These are phyloP conservation scores for Sternotherus odoratus DNA, from an alignment of 2,797 vertebrate genomes.

Conservation along the genomic window DNA sequence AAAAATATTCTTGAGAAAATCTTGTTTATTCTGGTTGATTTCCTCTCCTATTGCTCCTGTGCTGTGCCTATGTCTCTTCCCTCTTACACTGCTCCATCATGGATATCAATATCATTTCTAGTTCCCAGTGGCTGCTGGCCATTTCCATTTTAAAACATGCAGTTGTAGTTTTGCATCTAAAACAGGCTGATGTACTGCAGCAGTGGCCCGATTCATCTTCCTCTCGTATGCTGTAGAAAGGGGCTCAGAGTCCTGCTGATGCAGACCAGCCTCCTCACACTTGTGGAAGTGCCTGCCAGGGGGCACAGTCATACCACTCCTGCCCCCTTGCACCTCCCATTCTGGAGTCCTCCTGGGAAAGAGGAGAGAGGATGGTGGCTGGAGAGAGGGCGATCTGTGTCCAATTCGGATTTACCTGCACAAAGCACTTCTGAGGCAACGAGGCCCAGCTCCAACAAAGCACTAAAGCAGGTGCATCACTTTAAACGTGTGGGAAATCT, in stretches of 20 bases:
- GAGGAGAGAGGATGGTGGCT: neutral
- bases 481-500: neutral
- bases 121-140: neutral
- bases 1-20: neutral
- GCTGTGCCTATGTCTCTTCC: neutral
- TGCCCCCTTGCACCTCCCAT: rapidly evolving
- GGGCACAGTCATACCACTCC: rapidly evolving
- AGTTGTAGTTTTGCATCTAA: neutral
- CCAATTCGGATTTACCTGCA: neutral
- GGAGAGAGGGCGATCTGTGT: neutral
- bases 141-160: neutral
- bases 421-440: neutral
- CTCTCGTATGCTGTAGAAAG: neutral
- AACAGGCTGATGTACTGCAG: neutral
- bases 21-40: conserved; percentile 1
- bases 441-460: neutral
- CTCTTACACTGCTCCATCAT: neutral
- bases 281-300: neutral
- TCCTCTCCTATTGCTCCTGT: neutral
- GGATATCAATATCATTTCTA: neutral
- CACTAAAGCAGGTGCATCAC: neutral
- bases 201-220: neutral
- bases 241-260: neutral
- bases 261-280: neutral
- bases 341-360: neutral